Base-by-base conservation (phyloP, 2,113 vertebrate species). In the Petroica traversi region DNA sequence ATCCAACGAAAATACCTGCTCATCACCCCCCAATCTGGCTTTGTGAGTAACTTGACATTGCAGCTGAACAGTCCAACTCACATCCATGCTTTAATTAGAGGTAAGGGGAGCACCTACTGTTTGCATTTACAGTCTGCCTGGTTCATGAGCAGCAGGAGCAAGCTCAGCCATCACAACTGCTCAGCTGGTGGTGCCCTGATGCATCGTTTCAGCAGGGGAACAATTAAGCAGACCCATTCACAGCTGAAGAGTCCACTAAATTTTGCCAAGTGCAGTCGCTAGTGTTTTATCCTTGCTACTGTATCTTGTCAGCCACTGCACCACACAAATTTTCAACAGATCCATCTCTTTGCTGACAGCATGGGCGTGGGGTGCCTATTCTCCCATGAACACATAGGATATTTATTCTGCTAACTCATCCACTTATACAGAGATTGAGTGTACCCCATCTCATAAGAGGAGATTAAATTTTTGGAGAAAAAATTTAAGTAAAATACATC, bases 121-220 rank as follows among this genome's bases (percentile, higher is more conserved):
- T 92, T 89, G 88, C 74, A 85, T 94, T 94, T 94, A 74, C 55
- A 88, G 41, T 61, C 18, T 61, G 71, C 14, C 66, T 63, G 74
- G 43, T 43, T 94, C 80, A 26, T 33, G 57, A 97, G 73, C 73
- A 95, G 92, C 73, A 85, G 74, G 81, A 96, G 49, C 49, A 94
- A 87, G 72, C 62, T 75, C 86, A 91, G 41, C 52, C 91, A 94
- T 85, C 84, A 67, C 33, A 85, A 72, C n/a, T 58, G 41, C 92
- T 95, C 88, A 29, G 67, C 92, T 75, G 54, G 41, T 64, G 72
- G 73, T 68, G 58, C 76, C 68, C 63, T 52, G 51, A 71, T 86
- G 38, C 64, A 80, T 49, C n/a, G 7, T 73, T 95, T 76, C 84
- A 90, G 83, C 77, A 58, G 62, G 67, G 74, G 34, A 93, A 89